Base-by-base conservation (phyloP, 2,113 vertebrate genomes). In the Albula glossodonta region DNA sequence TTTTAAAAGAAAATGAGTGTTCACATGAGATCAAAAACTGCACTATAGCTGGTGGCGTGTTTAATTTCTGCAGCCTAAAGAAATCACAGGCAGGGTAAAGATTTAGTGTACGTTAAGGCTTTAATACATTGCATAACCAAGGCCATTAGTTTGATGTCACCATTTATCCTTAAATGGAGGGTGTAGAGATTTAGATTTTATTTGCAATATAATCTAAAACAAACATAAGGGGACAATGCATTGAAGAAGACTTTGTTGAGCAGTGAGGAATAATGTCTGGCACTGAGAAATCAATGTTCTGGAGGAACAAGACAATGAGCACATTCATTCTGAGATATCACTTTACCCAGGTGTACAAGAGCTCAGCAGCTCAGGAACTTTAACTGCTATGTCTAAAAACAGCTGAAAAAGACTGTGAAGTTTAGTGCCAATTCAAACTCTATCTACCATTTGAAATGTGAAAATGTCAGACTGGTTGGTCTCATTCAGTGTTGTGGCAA, bases 171-270 rank as follows among this genome's bases (percentile, higher is more conserved):
- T 25, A 85, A 56, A 80, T 51, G 41, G 41, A 66, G 80, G 53
- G 79, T 48, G 12, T 53, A 10, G 13, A 83, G 70, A 63, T 57
- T 81, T 31, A 19, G n/a, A 81, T 85, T 85, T 85, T 77, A 57
- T 51, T 51, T 50, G 41, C 49, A 60, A 85, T 48, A 52, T 57
- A 85, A 63, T 81, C 78, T 51, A 19, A 63, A 25, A 10, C 52
- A 25, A 19, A 50, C 74, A 15, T 52, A 78, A 51, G 50, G 19
- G n/a, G 79, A 80, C 25, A 10, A 74, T 2, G 8, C 2, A n/a
- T 25, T 31, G 70, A 74, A 74, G 22, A 31, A 25, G 22, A 6
- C 70, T 31, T 7, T 31, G 70, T n/a, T 10, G n/a, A 74, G n/a
- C 22, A 1, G 70, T 2, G n/a, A 74, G 70, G 70, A 74, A 4